phyloP scores from a whole-genome alignment of 1,140 invertebrate genomes.

The Pseudachorutes palmiensis region DNA sequence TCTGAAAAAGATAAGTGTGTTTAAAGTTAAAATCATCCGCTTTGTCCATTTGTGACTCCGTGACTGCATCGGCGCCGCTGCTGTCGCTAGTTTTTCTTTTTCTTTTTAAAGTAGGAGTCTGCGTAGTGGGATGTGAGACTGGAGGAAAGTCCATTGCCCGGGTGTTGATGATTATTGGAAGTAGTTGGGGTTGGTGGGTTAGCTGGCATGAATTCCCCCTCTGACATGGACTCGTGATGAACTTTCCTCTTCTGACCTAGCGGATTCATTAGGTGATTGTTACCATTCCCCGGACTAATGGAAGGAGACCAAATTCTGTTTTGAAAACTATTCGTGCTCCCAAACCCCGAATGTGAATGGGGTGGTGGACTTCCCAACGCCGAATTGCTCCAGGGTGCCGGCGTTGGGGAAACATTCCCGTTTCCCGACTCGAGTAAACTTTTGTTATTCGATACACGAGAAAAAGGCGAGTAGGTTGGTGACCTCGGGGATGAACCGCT shows the following conservation, averaged over 20 bases:
- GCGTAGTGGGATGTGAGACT: conserved; percentile 52
- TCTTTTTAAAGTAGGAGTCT: conserved; percentile 48
- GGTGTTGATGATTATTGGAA: conserved; percentile 5
- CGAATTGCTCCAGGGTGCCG: conserved; percentile 36
- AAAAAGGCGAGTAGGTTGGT: conserved; percentile 35
- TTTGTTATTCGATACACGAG: conserved; percentile 23
- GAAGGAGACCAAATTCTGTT: conserved; percentile 37
- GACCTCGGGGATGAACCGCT: conserved; percentile 33
- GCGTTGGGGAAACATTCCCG: conserved; percentile 37
- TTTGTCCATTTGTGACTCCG: too few relatives aligned
- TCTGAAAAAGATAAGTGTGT: too few relatives aligned
- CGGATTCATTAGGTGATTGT: conserved; percentile 39
- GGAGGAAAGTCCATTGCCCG: neutral
- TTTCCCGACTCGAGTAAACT: conserved; percentile 38
- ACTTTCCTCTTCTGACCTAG: conserved; percentile 48
- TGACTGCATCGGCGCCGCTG: too few relatives aligned
- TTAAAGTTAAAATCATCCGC: too few relatives aligned
- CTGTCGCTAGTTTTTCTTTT: conserved; percentile 46
- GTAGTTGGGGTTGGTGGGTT: neutral
- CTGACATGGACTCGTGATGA: conserved; percentile 39
- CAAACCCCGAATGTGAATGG: conserved; percentile 31
- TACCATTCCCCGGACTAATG: conserved; percentile 25
- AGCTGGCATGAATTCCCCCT: conserved; percentile 27
- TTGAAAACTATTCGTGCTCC: conserved; percentile 29
- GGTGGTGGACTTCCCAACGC: conserved; percentile 38